These are phyloP conservation scores for Plebejus melissa DNA, from an alignment of 2,888 invertebrate species.

Conservation along the genomic window DNA sequence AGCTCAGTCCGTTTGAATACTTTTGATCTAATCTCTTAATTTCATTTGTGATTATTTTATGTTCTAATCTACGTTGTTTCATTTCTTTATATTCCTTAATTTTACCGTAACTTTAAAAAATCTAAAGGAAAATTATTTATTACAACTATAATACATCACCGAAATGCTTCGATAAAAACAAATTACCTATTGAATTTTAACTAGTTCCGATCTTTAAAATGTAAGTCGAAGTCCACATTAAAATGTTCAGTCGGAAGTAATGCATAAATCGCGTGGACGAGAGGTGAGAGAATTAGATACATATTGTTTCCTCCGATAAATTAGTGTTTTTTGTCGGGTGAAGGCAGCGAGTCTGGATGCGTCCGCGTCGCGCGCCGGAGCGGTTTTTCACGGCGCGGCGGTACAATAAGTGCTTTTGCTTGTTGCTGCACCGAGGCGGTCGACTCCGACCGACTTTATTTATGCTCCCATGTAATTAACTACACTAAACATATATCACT, in stretches of 20 bases:
- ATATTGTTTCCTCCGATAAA: constrained; percentile 20
- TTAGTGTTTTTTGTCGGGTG: constrained; percentile 15
- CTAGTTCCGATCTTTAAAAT: not conserved
- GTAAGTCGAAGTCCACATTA: not conserved
- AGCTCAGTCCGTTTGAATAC: not conserved
- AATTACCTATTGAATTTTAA: not conserved
- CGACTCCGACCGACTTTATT: constrained; percentile 70
- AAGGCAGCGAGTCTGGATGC: constrained; percentile 64
- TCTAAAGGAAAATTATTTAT: not conserved
- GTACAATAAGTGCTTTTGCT: constrained; percentile 79
- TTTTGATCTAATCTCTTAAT: not conserved
- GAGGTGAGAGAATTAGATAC: constrained; percentile 11
- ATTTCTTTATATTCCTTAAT: not conserved
- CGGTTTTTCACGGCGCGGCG: constrained; percentile 74
- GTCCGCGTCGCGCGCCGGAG: constrained; percentile 64
- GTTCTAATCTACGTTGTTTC: not conserved
- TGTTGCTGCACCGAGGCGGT: constrained; percentile 73
- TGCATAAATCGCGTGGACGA: constrained; percentile 12
- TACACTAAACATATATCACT: constrained; percentile 46
- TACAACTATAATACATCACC: too few relatives aligned
- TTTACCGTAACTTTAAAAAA: not conserved
- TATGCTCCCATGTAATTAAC: constrained; percentile 75
- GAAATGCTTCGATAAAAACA: not conserved
- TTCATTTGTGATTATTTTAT: not conserved
- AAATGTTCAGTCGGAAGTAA: not conserved